A percentile compares a stretch with the other conserved stretches of the same genome.
These are phyloP conservation scores for Ceratotherium simum DNA, from an alignment of 2,113 vertebrate genomes.

Conservation along the genomic window DNA sequence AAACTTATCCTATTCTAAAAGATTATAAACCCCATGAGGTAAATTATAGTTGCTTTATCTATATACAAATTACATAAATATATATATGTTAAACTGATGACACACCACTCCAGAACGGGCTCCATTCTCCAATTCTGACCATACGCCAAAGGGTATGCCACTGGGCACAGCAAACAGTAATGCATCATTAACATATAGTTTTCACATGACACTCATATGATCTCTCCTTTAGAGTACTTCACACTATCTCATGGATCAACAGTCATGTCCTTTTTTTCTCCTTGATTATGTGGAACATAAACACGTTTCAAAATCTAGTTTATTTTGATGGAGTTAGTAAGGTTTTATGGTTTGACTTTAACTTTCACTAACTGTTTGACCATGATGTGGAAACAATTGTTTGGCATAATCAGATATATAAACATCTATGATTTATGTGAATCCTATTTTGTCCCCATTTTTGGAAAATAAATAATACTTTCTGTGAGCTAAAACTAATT, in stretches of 20 bases:
- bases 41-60: neutral
- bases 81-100: neutral
- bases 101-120: fast-evolving
- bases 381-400: neutral
- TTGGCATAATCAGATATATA: neutral
- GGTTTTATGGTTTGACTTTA: neutral
- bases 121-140: neutral
- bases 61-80: too few species aligned
- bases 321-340: neutral
- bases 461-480: neutral
- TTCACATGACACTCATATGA: fast-evolving
- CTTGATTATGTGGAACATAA: neutral
- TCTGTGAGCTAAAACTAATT: neutral
- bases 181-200: fast-evolving
- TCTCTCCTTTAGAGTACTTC: neutral
- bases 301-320: neutral
- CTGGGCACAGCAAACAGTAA: neutral
- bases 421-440: neutral
- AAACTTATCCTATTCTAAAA: neutral
- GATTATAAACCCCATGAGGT: neutral
- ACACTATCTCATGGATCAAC: fast-evolving
- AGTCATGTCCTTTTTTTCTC: neutral
- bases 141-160: neutral
- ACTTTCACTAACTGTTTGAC: neutral
- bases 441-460: fast-evolving